These are phyloP conservation scores for Argya squamiceps DNA, from an alignment of 2,797 vertebrate genomes.

Conservation along the genomic window DNA sequence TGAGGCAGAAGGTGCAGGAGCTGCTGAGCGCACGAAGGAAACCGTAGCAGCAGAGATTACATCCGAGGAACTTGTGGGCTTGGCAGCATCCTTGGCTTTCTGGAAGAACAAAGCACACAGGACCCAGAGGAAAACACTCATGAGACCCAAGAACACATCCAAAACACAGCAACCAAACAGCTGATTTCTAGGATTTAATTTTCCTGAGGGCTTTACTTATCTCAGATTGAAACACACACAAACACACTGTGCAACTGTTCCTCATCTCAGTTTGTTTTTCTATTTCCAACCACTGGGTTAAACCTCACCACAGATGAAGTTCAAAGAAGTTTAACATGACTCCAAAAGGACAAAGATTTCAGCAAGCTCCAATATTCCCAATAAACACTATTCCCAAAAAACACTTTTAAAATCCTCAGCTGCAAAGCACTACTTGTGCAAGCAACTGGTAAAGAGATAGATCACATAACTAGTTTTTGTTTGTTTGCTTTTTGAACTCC, in stretches of 20 bases:
- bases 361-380: not conserved
- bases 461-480: not conserved
- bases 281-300: not conserved
- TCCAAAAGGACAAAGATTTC: not conserved
- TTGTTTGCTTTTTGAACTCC: not conserved
- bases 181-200: not conserved
- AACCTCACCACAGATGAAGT: not conserved
- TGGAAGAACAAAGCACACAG: slow-evolving; percentile 10
- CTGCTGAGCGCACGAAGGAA: slow-evolving; percentile 19
- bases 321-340: not conserved
- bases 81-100: not conserved
- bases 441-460: not conserved
- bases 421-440: not conserved
- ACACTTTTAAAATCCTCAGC: not conserved
- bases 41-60: slow-evolving; percentile 16
- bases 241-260: not conserved
- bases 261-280: not conserved
- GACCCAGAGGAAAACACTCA: not conserved
- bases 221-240: not conserved
- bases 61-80: accelerated
- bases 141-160: no score
- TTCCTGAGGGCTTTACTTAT: not conserved
- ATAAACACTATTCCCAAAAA: no score
- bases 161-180: not conserved
- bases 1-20: not conserved